Conservation (phyloP, 2,797 vertebrate genomes). For the Syngnathus acus region DNA sequence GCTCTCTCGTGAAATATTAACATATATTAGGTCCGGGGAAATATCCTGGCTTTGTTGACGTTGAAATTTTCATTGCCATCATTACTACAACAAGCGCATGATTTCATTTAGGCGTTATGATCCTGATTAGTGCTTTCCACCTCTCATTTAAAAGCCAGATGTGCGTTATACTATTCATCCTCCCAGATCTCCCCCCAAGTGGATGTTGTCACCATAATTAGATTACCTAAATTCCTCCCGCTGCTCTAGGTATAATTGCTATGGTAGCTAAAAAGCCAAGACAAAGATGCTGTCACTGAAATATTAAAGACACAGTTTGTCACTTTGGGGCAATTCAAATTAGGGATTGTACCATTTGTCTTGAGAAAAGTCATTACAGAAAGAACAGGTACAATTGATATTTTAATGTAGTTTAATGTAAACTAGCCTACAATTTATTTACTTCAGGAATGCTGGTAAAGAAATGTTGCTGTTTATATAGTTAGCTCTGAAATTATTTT, state of each 20-base stretch:
- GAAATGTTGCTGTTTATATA: neutral
- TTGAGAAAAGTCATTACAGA: neutral
- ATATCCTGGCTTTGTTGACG: neutral
- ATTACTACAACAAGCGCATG: neutral
- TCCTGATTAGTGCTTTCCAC: constrained; percentile 5
- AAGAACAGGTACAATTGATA: neutral
- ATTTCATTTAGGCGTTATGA: constrained; percentile 1
- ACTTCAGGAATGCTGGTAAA: neutral
- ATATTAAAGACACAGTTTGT: constrained; percentile 8
- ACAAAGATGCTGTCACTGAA: constrained; percentile 3
- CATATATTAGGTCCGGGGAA: neutral
- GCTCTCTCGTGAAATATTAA: neutral
- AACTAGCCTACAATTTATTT: neutral
- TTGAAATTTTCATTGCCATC: neutral
- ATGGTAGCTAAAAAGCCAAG: constrained; percentile 7
- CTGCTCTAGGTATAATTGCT: constrained; percentile 1
- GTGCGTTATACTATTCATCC: constrained; percentile 4
- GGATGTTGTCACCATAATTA: constrained; percentile 8
- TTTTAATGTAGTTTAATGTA: neutral
- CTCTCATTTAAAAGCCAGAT: constrained; percentile 8
- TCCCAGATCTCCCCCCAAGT: constrained; percentile 4
- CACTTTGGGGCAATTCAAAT: constrained; percentile 1
- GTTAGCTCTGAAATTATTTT: neutral
- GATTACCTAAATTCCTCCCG: constrained; percentile 3
- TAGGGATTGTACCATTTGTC: constrained; percentile 2